Evolutionary conservation across 2,888 invertebrate species (phyloP), one percentile per base, ranked within the genome.

Genomic region (Homarus gammarus): DNA sequence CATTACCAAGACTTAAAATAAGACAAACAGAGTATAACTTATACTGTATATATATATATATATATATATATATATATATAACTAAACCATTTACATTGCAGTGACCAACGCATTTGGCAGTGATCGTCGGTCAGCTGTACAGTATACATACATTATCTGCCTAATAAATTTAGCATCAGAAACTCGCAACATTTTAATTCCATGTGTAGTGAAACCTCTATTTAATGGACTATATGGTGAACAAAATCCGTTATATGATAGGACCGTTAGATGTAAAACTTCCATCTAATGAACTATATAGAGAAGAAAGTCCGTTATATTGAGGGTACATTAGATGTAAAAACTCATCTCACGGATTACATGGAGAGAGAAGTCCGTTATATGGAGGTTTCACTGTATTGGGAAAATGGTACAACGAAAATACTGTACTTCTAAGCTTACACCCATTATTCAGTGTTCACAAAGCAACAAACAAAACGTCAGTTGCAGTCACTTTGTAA

Each of bases 1-100:
- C 75, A 87, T 82, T 73, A 82, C 79, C 31, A 84, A 70, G 61
- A 81, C 81, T 86, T 79, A 86, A 86, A 79, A 70, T 86, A 86
- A 64, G 79, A 86, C 86, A 86, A 86, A 79, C 70, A 78, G 56
- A 79, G 86, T 44, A 51, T 70, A 83, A 36, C 72, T 68, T 44
- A n/a, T n/a, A n/a, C n/a, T n/a, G n/a, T n/a, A n/a, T n/a, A n/a
- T n/a, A n/a, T n/a, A n/a, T n/a, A n/a, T n/a, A n/a, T n/a, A n/a
- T n/a, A n/a, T n/a, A n/a, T n/a, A n/a, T n/a, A n/a, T 61, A 78
- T 68, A 75, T 78, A 78, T 70, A 78, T 64, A 49, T 49, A 86
- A 68, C 78, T 49, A 70, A 86, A 27, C 36, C 44, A 75, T 85
- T 61, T 78, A 87, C 56, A 38, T 22, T 73, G 27, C 72, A 87